Base-by-base conservation (phyloP, 2,797 vertebrate genomes). In the Austrolebias charrua region DNA sequence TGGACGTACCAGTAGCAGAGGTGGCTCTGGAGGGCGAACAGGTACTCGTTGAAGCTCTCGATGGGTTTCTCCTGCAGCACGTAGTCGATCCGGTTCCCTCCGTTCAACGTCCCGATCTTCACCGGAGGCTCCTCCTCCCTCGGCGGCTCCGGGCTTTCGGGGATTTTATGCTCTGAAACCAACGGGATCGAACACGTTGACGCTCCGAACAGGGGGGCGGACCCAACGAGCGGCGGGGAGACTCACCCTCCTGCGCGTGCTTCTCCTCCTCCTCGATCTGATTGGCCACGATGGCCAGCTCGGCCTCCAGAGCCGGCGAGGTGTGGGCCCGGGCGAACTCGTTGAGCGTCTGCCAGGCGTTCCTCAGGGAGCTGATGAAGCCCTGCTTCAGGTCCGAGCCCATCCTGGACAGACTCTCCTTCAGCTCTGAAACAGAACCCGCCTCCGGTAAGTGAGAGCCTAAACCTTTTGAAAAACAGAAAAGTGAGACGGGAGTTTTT, bases 1-100 rank as follows among this genome's bases (percentile, higher is more conserved):
- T 12, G 12, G 11, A 47, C 15, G 38, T 94, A 99, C 98, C 98
- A 99, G 86, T 99, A 99, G 89, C 98, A 99, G 60, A 99, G 91
- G 15, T 98, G 98, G 82, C 96, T 98, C 92, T 99, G 98, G 62
- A 99, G 92, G 74, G 98, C 98, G 69, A 99, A 99, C 58, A 99
- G 93, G 78, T 99, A 99, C 71, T 99, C 98, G 51, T 99, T 99
- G 88, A 99, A 99, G 84, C 98, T 99, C 86, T 99, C 98, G 10
- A 99, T 99, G 50, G 98, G 97, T 57, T 99, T 99, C 90, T 99
- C 97, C 65, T 99, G 98, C 24, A 99, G 93, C 57, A 99, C 97
- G 8, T 97, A 99, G 82, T 99, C 98, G 40, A 99, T 97, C 54
- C 97, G 95, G 49, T 93, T 94, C 0, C 98, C 98, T 79, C 94